phyloP scores from a whole-genome alignment of 1,140 invertebrate species.

The Drosophila sproati region DNA sequence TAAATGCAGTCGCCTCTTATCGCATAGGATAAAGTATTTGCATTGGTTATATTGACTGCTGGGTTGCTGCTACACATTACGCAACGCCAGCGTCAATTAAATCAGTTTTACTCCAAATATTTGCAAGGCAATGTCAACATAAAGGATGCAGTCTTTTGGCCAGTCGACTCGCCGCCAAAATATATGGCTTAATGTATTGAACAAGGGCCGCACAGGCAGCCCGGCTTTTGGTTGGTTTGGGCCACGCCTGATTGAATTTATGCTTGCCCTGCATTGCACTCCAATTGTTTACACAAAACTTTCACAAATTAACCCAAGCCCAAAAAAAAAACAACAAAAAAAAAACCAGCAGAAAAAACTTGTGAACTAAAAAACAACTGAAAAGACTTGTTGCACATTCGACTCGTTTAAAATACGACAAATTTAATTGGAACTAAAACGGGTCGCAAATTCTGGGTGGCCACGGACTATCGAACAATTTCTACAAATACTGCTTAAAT shows the following conservation, averaged over 20 bases:
- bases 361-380: conserved; percentile 52
- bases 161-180: not conserved
- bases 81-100: conserved; percentile 81
- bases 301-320: conserved; percentile 76
- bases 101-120: conserved; percentile 82
- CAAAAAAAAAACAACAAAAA: not conserved
- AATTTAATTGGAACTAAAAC: conserved; percentile 75
- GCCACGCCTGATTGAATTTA: conserved; percentile 82
- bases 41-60: conserved; percentile 1
- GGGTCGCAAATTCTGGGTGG: conserved; percentile 76
- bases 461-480: conserved; percentile 41
- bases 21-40: conserved; percentile 40
- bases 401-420: conserved; percentile 79
- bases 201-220: conserved; percentile 54
- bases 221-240: conserved; percentile 39
- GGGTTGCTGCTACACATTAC: conserved; percentile 58
- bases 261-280: conserved; percentile 53
- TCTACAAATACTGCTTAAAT: not conserved
- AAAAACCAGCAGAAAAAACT: conserved; percentile 5
- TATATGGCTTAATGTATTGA: conserved; percentile 67
- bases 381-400: conserved; percentile 42
- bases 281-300: conserved; percentile 81
- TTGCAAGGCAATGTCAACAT: conserved; percentile 74
- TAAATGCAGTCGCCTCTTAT: conserved; percentile 68
- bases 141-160: conserved; percentile 12